Evolutionary conservation across 2,888 invertebrate genomes (phyloP).

Genomic region (Perizoma flavofasciatum): DNA sequence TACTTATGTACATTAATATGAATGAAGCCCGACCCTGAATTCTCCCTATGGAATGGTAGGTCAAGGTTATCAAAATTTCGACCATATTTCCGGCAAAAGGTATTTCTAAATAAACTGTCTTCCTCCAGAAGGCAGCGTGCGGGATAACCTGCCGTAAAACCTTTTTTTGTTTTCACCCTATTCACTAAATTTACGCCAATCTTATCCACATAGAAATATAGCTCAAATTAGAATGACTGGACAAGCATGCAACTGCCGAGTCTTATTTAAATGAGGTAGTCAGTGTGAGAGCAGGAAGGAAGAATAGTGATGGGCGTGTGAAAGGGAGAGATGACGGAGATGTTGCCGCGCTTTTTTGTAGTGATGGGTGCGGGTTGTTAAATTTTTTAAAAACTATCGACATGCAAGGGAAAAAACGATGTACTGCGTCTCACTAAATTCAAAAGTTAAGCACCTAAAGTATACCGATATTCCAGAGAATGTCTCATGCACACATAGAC

Average conservation of each 20-base stretch:
- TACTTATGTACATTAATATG: too few species aligned
- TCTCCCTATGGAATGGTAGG: constrained; percentile 16
- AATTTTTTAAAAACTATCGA: constrained; percentile 24
- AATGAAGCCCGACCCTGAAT: too few species aligned
- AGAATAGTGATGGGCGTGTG: constrained; percentile 58
- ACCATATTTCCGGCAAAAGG: constrained; percentile 71
- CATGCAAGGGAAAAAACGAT: too few species aligned
- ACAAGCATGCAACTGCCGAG: constrained; percentile 61
- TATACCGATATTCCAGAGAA: too few species aligned
- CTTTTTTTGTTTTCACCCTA: constrained; percentile 63
- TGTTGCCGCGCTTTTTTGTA: constrained; percentile 72
- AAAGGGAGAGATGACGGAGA: constrained; percentile 62
- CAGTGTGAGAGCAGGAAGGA: constrained; percentile 64
- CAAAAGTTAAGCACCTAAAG: too few species aligned
- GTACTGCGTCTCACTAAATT: too few species aligned
- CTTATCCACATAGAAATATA: constrained; percentile 50
- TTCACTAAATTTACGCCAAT: constrained; percentile 40
- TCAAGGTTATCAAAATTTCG: constrained; percentile 61
- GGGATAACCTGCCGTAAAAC: constrained; percentile 66
- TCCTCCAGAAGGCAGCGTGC: constrained; percentile 60
- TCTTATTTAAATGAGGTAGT: constrained; percentile 83
- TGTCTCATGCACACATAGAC: too few species aligned
- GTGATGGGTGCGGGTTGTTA: constrained; percentile 55
- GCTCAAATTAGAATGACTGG: constrained; percentile 48
- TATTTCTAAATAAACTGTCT: constrained; percentile 68